These are phyloP conservation scores for Pseudoatta argentina DNA, from an alignment of 1,140 invertebrate genomes.

Conservation along the genomic window DNA sequence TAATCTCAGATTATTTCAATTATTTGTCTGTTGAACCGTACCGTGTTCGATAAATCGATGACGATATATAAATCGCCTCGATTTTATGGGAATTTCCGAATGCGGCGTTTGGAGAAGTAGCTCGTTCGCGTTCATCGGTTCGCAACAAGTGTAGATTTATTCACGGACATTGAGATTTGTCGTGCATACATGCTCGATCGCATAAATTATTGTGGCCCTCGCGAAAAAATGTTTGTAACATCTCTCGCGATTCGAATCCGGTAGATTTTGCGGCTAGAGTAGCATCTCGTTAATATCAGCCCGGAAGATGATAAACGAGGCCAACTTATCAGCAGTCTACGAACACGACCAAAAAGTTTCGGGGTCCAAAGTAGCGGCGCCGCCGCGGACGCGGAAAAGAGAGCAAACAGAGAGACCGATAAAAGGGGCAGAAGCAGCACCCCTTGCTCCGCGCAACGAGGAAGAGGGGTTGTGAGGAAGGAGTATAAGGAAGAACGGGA, in stretches of 20 bases:
- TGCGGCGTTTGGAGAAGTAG: conserved; percentile 32
- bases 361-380: conserved; percentile 68
- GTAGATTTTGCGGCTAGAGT: conserved; percentile 71
- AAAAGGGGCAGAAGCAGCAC: conserved; percentile 51
- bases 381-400: conserved; percentile 62
- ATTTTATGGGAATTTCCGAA: conserved; percentile 42
- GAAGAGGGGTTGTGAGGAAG: conserved; percentile 1
- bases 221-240: conserved; percentile 70
- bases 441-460: background rate
- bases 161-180: conserved; percentile 43
- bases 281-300: conserved; percentile 75
- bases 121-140: conserved; percentile 49
- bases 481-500: conserved; percentile 33
- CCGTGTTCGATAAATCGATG: conserved; percentile 19
- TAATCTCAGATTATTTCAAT: conserved; percentile 26
- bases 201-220: conserved; percentile 51
- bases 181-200: conserved; percentile 21
- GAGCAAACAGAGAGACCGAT: conserved; percentile 54
- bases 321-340: conserved; percentile 76
- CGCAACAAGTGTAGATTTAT: conserved; percentile 72
- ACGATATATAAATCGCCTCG: conserved; percentile 40
- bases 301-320: conserved; percentile 77
- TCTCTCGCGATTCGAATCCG: conserved; percentile 72
- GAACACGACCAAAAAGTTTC: conserved; percentile 76
- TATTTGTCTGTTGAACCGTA: conserved; percentile 9